Evolutionary conservation across 2,113 vertebrate species (phyloP).

Genomic region (Otis tarda): DNA sequence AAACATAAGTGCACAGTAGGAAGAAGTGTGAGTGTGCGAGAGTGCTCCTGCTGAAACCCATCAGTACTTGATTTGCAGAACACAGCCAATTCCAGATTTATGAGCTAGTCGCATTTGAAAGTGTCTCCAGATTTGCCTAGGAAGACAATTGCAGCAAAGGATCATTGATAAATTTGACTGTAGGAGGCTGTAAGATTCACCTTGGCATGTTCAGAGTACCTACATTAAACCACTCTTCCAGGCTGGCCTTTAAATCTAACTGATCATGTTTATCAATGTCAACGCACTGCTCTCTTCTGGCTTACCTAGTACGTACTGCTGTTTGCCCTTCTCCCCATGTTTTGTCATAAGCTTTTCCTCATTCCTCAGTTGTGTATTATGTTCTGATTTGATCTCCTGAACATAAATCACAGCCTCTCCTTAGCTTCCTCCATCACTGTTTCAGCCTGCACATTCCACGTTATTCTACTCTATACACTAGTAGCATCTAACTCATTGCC

Average conservation of each 20-base stretch:
- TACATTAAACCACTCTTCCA: background rate
- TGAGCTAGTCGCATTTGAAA: background rate
- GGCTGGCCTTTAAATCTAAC: background rate
- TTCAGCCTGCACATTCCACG: background rate
- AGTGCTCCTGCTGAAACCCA: background rate
- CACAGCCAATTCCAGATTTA: background rate
- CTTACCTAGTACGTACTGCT: background rate
- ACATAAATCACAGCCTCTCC: background rate
- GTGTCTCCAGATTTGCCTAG: background rate
- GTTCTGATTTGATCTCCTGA: background rate
- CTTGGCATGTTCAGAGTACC: background rate
- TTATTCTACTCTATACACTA: background rate
- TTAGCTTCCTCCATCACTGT: background rate
- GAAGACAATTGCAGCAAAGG: background rate
- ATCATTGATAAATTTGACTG: background rate
- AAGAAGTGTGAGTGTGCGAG: background rate
- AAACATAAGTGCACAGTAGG: background rate
- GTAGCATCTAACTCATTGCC: background rate
- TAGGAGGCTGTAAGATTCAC: background rate
- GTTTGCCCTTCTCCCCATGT: background rate
- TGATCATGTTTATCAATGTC: background rate
- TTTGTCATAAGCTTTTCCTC: background rate
- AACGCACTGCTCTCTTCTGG: background rate
- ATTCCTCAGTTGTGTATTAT: background rate
- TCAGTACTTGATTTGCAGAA: background rate